Conservation (phyloP, 2,797 vertebrate species). For the Podarcis lilfordi region DNA sequence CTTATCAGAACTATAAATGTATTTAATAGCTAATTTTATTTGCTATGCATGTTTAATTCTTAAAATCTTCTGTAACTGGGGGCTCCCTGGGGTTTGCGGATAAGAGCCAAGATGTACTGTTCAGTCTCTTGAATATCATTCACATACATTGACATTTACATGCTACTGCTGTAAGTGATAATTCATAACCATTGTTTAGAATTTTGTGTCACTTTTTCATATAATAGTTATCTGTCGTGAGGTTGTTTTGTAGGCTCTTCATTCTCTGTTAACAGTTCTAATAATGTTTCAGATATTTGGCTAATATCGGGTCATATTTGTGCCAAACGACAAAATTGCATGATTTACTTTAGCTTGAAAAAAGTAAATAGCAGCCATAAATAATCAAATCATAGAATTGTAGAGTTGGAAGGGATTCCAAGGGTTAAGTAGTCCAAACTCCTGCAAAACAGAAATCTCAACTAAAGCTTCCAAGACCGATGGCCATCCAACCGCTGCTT, state of each 20-base stretch:
- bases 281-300: background rate
- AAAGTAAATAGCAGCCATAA: background rate
- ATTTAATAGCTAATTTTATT: constrained; percentile 1
- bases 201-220: constrained; percentile 1
- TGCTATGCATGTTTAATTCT: constrained; percentile 23
- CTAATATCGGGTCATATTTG: background rate
- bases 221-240: background rate
- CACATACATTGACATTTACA: constrained; percentile 14
- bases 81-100: background rate
- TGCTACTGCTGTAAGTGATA: background rate
- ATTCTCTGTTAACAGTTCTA: background rate
- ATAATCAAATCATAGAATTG: too few species aligned
- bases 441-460: too few species aligned
- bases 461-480: too few species aligned
- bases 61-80: constrained; percentile 4
- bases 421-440: too few species aligned
- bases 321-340: too few species aligned
- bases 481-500: too few species aligned
- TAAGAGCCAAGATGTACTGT: constrained; percentile 11
- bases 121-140: constrained; percentile 18
- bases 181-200: constrained; percentile 6
- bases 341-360: too few species aligned
- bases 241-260: background rate
- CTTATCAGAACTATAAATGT: constrained; percentile 17
- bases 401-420: too few species aligned